Conservation (phyloP, 2,797 vertebrate genomes). For the Sphaeramia orbicularis region DNA sequence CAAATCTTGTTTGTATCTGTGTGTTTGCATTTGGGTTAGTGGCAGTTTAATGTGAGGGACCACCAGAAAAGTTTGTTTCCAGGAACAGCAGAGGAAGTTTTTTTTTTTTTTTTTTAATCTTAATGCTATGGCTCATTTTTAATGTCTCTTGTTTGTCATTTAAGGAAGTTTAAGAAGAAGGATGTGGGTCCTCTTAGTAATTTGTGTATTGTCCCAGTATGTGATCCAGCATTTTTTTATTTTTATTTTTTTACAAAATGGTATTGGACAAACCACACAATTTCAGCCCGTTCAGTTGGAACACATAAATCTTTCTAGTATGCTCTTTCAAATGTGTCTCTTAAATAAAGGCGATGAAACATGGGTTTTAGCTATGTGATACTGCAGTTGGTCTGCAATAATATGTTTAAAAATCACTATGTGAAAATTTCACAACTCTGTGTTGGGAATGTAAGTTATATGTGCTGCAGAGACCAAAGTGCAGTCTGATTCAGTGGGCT, state of each 20-base stretch:
- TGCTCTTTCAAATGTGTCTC: slow-evolving; percentile 47
- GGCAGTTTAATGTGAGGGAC: slow-evolving; percentile 68
- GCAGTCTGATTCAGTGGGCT: slow-evolving; percentile 8
- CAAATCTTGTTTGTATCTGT: slow-evolving; percentile 71
- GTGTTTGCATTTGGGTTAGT: slow-evolving; percentile 68
- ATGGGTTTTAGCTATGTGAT: slow-evolving; percentile 15
- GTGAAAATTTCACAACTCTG: slow-evolving; percentile 50
- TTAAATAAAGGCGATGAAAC: slow-evolving; percentile 42
- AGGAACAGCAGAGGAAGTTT: slow-evolving; percentile 46
- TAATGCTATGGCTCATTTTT: slow-evolving; percentile 52
- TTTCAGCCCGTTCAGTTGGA: slow-evolving; percentile 59
- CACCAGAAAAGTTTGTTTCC: slow-evolving; percentile 74
- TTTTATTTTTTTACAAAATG: slow-evolving; percentile 38
- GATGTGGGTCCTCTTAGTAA: slow-evolving; percentile 65
- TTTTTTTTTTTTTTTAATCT: slow-evolving; percentile 31
- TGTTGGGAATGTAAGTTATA: slow-evolving; percentile 9
- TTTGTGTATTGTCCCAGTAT: slow-evolving; percentile 53
- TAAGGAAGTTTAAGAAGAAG: slow-evolving; percentile 53
- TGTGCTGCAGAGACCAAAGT: slow-evolving; percentile 10
- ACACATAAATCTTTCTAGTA: slow-evolving; percentile 66
- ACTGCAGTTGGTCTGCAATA: slow-evolving; percentile 27
- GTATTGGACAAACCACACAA: slow-evolving; percentile 62
- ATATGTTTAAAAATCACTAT: slow-evolving; percentile 37
- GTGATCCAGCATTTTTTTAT: slow-evolving; percentile 55
- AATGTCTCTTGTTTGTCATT: slow-evolving; percentile 71